Conservation (phyloP, 2,888 invertebrate genomes). For the Agapetus fuscipes region DNA sequence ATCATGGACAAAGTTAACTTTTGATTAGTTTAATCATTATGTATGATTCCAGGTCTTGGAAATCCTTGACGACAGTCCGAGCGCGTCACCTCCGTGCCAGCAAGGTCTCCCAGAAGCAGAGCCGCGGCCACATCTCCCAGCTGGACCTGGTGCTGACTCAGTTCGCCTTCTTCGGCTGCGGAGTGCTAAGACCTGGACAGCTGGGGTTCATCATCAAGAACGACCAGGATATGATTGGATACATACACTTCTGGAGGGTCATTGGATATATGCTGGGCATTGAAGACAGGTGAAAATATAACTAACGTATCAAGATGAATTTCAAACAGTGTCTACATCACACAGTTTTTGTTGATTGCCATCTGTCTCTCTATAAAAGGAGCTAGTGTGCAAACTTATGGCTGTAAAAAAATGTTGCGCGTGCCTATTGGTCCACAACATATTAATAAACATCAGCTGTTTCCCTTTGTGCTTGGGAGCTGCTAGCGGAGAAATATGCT, state of each 20-base stretch:
- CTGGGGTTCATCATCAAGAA: slow-evolving; percentile 3
- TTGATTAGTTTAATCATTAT: too few relatives aligned
- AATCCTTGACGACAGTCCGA: slow-evolving; percentile 56
- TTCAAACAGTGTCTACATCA: background rate
- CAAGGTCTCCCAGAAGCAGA: slow-evolving; percentile 35
- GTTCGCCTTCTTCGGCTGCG: slow-evolving; percentile 77
- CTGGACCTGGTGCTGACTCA: slow-evolving; percentile 79
- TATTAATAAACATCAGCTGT: too few relatives aligned
- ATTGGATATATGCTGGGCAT: slow-evolving; percentile 75
- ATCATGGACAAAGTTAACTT: too few relatives aligned
- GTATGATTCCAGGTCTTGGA: slow-evolving; percentile 55
- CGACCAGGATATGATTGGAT: slow-evolving; percentile 56
- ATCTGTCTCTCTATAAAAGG: background rate
- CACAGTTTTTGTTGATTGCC: background rate
- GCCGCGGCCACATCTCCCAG: slow-evolving; percentile 58
- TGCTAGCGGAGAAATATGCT: too few relatives aligned
- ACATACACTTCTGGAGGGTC: slow-evolving; percentile 76
- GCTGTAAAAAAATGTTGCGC: too few relatives aligned
- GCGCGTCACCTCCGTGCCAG: slow-evolving; percentile 57
- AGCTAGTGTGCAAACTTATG: too few relatives aligned
- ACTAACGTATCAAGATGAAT: background rate
- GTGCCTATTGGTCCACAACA: too few relatives aligned
- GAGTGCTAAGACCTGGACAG: slow-evolving; percentile 46
- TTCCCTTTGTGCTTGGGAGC: too few relatives aligned
- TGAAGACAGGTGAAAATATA: slow-evolving; percentile 53